These are phyloP conservation scores for Calameuta filiformis DNA, from an alignment of 2,888 invertebrate genomes.

Conservation along the genomic window DNA sequence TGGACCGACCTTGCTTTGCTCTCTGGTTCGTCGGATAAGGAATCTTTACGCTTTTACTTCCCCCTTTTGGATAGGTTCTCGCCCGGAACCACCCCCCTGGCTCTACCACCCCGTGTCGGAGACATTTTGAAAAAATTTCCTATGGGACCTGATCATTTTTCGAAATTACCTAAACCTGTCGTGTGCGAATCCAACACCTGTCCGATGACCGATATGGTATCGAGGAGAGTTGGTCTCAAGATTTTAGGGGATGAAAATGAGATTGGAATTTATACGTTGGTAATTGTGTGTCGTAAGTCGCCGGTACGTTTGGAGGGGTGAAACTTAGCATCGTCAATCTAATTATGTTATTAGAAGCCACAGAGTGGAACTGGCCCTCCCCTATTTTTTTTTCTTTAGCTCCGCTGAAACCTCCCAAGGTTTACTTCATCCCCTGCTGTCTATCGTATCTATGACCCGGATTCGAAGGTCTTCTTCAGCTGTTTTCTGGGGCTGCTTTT, in stretches of 20 bases:
- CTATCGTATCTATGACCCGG: constrained; percentile 40
- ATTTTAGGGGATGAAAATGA: neutral
- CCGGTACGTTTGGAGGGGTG: neutral
- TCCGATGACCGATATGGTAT: neutral
- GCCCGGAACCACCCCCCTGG: no score
- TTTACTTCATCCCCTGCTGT: neutral
- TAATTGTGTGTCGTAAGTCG: neutral
- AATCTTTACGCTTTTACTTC: neutral
- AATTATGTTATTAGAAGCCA: constrained; percentile 64
- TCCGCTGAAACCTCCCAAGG: neutral
- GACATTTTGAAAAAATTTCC: neutral
- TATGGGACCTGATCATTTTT: neutral
- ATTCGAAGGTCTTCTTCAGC: constrained; percentile 39
- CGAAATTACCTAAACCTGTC: neutral
- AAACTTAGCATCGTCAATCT: constrained; percentile 39
- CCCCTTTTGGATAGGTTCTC: neutral
- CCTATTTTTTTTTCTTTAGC: neutral
- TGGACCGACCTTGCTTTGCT: neutral
- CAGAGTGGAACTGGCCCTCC: constrained; percentile 36
- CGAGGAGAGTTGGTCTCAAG: neutral
- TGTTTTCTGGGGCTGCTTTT: neutral
- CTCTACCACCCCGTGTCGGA: neutral
- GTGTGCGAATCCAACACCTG: neutral
- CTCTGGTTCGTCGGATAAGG: neutral
- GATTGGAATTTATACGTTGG: neutral